phyloP scores from a whole-genome alignment of 1,140 invertebrate species.

The Linepithema humile region DNA sequence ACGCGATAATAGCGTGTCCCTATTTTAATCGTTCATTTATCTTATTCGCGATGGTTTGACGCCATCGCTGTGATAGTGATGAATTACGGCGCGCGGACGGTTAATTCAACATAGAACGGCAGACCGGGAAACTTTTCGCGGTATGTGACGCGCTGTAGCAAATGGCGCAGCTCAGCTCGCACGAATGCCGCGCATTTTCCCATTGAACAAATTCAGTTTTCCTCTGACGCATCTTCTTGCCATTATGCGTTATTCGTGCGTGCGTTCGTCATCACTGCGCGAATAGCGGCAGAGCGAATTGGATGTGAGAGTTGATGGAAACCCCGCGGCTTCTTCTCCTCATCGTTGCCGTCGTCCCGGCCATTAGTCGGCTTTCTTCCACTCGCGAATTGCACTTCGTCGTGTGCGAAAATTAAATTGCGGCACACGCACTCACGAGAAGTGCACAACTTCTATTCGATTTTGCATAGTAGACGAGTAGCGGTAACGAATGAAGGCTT shows the following conservation, averaged over 20 bases:
- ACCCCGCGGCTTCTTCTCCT: slow-evolving; percentile 15
- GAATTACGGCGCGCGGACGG: slow-evolving; percentile 50
- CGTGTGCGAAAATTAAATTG: slow-evolving; percentile 44
- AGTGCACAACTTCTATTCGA: neutral
- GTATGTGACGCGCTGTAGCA: slow-evolving; percentile 64
- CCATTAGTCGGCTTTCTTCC: slow-evolving; percentile 60
- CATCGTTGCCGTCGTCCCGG: neutral
- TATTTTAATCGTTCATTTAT: slow-evolving; percentile 43
- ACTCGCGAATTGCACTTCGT: slow-evolving; percentile 59
- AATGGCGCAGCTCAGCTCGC: slow-evolving; percentile 26
- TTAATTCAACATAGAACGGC: slow-evolving; percentile 65
- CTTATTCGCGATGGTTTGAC: slow-evolving; percentile 25
- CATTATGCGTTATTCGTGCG: slow-evolving; percentile 63
- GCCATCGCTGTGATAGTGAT: neutral
- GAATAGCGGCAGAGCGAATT: slow-evolving; percentile 33
- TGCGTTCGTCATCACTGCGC: slow-evolving; percentile 48
- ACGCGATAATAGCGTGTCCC: slow-evolving; percentile 25
- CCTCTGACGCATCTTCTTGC: slow-evolving; percentile 62
- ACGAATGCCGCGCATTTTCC: slow-evolving; percentile 63
- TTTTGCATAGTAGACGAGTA: neutral
- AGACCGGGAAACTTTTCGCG: slow-evolving; percentile 62
- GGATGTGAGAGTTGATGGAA: slow-evolving; percentile 3
- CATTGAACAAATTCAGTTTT: slow-evolving; percentile 69
- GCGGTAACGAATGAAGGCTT: neutral
- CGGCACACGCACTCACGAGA: neutral